phyloP scores from a whole-genome alignment of 2,888 invertebrate species.

The Diogma glabrata region DNA sequence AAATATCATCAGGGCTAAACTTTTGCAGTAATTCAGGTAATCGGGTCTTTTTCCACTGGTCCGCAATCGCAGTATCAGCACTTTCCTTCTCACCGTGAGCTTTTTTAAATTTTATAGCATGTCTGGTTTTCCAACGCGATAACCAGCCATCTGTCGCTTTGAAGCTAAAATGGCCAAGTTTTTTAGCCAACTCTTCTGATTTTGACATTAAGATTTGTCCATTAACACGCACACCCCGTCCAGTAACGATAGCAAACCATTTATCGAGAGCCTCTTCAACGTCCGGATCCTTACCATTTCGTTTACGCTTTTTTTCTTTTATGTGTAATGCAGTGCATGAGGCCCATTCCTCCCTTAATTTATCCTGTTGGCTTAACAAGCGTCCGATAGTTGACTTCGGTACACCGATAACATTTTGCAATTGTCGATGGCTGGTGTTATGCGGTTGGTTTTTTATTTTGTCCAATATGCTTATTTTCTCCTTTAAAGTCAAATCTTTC shows the following conservation, averaged over 20 bases:
- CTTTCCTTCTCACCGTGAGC: conserved; percentile 16
- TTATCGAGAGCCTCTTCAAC: conserved; percentile 21
- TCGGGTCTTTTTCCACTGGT: conserved; percentile 16
- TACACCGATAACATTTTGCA: conserved; percentile 8
- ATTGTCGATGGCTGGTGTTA: conserved; percentile 10
- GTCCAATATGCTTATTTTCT: conserved; percentile 11
- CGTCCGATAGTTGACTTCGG: conserved; percentile 10
- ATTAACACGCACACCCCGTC: conserved; percentile 16
- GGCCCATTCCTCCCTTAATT: conserved; percentile 10
- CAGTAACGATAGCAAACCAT: conserved; percentile 20
- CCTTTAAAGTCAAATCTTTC: conserved; percentile 10
- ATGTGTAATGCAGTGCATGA: too few relatives aligned
- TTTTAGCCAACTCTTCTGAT: conserved; percentile 21
- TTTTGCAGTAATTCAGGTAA: conserved; percentile 15
- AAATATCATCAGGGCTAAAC: conserved; percentile 19
- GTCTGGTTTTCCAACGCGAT: conserved; percentile 22
- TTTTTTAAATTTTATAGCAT: conserved; percentile 21
- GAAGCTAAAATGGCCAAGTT: conserved; percentile 20
- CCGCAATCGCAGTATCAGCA: neutral
- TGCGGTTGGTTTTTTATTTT: conserved; percentile 11
- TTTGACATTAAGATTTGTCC: conserved; percentile 21
- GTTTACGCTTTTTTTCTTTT: conserved; percentile 12
- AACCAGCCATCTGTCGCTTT: conserved; percentile 24
- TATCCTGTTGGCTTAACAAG: conserved; percentile 5
- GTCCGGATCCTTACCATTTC: conserved; percentile 12